Evolutionary conservation across 2,113 vertebrate species (phyloP).

Genomic region (Caranx ignobilis): DNA sequence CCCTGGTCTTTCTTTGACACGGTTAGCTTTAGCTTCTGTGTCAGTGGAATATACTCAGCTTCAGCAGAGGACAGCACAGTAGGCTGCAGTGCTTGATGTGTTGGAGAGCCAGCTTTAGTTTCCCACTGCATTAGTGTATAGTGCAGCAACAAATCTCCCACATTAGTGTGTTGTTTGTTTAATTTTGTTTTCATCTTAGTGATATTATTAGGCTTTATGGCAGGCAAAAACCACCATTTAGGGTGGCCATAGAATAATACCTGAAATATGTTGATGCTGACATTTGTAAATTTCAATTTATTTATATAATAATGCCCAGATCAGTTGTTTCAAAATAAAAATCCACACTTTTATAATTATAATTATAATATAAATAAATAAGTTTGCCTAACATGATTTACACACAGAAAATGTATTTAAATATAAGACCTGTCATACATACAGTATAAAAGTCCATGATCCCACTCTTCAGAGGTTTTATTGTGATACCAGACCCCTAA

Average conservation of each 20-base stretch:
- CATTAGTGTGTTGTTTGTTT: not conserved
- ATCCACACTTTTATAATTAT: not conserved
- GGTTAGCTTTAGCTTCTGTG: constrained; percentile 67
- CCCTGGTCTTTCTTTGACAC: constrained; percentile 71
- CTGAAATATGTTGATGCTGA: not conserved
- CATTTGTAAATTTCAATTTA: not conserved
- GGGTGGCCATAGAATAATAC: not conserved
- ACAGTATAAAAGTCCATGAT: not conserved
- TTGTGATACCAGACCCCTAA: constrained; percentile 21
- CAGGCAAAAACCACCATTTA: not conserved
- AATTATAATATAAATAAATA: no score
- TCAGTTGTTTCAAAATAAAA: not conserved
- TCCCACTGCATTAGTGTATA: constrained; percentile 17
- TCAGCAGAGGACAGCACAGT: constrained; percentile 35
- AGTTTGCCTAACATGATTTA: not conserved
- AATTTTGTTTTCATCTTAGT: not conserved
- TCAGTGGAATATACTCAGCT: constrained; percentile 54
- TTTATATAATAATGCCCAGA: not conserved
- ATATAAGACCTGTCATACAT: not conserved
- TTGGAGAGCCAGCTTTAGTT: constrained; percentile 1
- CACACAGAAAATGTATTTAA: not conserved
- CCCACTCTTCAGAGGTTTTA: not conserved
- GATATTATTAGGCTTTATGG: not conserved
- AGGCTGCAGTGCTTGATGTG: constrained; percentile 6
- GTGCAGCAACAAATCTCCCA: constrained; percentile 23